Conservation (phyloP, 2,888 invertebrate genomes). For the Calameuta filiformis region DNA sequence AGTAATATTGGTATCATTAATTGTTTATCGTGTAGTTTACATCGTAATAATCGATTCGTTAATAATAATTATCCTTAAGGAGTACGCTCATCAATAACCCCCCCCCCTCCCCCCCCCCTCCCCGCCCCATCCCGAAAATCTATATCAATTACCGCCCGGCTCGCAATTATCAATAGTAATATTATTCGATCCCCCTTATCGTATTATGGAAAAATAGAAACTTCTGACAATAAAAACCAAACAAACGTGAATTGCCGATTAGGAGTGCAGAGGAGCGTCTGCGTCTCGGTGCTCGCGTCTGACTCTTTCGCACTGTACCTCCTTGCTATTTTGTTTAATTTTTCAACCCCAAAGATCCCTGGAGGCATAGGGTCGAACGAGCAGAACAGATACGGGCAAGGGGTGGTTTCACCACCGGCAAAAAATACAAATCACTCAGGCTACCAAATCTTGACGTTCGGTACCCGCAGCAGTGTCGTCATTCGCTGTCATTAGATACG, state of each 20-base stretch:
- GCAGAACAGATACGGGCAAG: not conserved
- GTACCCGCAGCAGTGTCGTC: not conserved
- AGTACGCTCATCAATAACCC: conserved; percentile 21
- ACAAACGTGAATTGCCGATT: conserved; percentile 61
- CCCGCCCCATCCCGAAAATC: conserved; percentile 25
- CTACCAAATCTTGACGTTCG: not conserved
- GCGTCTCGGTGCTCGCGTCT: not conserved
- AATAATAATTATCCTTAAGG: conserved; percentile 40
- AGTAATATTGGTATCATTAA: conserved; percentile 44
- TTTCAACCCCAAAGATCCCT: not conserved
- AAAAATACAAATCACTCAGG: not conserved
- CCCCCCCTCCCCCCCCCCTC: conserved; percentile 16
- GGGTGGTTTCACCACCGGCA: not conserved
- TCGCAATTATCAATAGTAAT: conserved; percentile 51
- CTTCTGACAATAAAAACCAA: conserved; percentile 66
- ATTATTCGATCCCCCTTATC: conserved; percentile 55
- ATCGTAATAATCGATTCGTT: conserved; percentile 36
- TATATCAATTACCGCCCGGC: conserved; percentile 1
- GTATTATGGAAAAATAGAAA: conserved; percentile 66
- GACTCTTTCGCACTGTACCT: not conserved
- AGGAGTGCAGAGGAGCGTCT: conserved; percentile 22
- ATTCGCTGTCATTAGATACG: not conserved
- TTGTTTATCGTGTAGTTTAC: conserved; percentile 39
- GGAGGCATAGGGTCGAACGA: not conserved
- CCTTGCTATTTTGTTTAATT: not conserved